Base-by-base conservation (phyloP, 2,797 vertebrate genomes). In the Clarias platycephalus region DNA sequence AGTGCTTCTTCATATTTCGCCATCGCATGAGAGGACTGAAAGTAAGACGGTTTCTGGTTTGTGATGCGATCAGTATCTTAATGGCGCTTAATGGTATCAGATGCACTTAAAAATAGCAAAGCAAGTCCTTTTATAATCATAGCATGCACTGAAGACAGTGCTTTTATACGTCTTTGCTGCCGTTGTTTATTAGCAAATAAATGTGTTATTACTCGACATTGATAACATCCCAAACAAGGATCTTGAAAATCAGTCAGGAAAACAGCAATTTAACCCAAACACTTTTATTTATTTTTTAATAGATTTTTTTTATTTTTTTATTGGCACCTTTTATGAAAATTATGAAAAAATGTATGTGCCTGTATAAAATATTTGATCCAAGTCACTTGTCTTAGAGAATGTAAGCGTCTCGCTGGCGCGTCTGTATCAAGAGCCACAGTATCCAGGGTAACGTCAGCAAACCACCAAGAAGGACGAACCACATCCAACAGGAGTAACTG, bases 1-100 rank as follows among this genome's bases (percentile, higher is more conserved):
- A 66, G 44, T 53, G 62, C 57, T 74, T 67, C 68, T 85, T 78
- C 22, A 71, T 40, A 8, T 78, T 24, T 72, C 64, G 16, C 26
- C 24, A 20, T 31, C 79, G 22, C 79, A 31, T 40, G 70, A 83
- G 76, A 58, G 58, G 64, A 63, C 49, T 70, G 72, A 79, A 57
- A 77, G 31, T 20, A 57, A 82, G 40, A 40, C 16, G 37, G 37
- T 78, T 85, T 60, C 49, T 24, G 72, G 53, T 53, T 71, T 16
- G 53, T 62, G 80, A 79, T n/a, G 24, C 5, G 34, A 85, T 85
- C 68, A 58, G 71, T 67, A 44, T 82, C 55, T 55, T 49, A 49
- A 62, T 82, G n/a, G 53, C 6, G 31, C 40, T 49, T 81, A 64
- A 63, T 44, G 53, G 71, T 74, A 55, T 85, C 49, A 8, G 28